Conservation (phyloP, 2,113 vertebrate genomes). For the Onychostoma macrolepis region DNA sequence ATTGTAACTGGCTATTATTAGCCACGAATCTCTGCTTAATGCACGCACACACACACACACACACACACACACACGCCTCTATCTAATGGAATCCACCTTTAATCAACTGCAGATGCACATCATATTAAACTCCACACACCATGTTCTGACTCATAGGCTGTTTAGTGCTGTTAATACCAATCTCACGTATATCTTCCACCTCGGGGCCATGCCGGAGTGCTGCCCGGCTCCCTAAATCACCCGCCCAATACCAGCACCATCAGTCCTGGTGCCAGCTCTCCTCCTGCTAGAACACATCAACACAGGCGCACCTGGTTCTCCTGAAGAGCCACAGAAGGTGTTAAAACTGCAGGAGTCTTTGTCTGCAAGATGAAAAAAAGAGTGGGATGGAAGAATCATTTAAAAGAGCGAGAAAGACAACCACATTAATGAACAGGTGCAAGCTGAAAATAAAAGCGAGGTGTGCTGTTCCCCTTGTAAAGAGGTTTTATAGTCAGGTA, state of each 20-base stretch:
- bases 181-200: constrained; percentile 14
- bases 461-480: constrained; percentile 57
- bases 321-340: constrained; percentile 69
- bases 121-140: constrained; percentile 15
- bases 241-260: background rate
- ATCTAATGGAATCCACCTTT: constrained; percentile 31
- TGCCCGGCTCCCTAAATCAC: constrained; percentile 39
- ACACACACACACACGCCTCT: constrained; percentile 42
- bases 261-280: constrained; percentile 22
- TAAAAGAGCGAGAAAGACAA: constrained; percentile 44
- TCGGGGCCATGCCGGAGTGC: constrained; percentile 1
- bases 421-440: constrained; percentile 70
- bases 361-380: constrained; percentile 45
- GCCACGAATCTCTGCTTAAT: constrained; percentile 53
- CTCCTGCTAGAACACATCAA: background rate
- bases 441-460: constrained; percentile 65
- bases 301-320: constrained; percentile 57
- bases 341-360: constrained; percentile 68
- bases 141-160: constrained; percentile 37
- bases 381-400: constrained; percentile 32
- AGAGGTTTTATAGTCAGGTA: constrained; percentile 59
- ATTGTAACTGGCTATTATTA: constrained; percentile 67
- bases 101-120: constrained; percentile 21
- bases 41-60: background rate
- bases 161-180: constrained; percentile 10